Evolutionary conservation across 2,888 invertebrate genomes (phyloP), one percentile per base, ranked within the genome.

Genomic region (Lasius fuliginosus): DNA sequence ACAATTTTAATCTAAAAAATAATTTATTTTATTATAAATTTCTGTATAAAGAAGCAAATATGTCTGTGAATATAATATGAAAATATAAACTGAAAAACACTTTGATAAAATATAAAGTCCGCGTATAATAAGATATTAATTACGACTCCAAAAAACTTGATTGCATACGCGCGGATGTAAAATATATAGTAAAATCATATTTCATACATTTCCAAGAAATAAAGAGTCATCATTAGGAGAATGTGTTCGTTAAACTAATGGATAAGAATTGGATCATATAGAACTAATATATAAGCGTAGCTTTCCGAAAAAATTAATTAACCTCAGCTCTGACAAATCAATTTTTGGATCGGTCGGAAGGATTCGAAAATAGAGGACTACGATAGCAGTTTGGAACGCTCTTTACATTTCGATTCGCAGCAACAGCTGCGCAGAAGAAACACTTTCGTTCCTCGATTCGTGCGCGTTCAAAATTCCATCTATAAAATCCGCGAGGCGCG

Each of bases 401-500:
- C 18, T 15, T 23, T 30, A 53, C 4, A 42, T 27, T 18, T 42
- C 4, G 23, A 68, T 30, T 15, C n/a, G n/a, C 15, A 67, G 5
- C 12, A 56, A 15, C 36, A 56, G 15, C 30, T 42, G 15, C 15
- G 18, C 42, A 60, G 23, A 79, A 42, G 6, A 36, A 9, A 30
- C 30, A 30, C 9, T 36, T 36, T 42, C 23, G 0, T n/a, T 53
- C 6, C 33, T 15, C 18, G n/a, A 58, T 8, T 42, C 33, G 68
- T 18, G 6, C 69, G 12, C 18, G 23, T 60, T 33, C 2, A 3
- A 49, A 60, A 62, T 60, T 71, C 18, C 36, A 15, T 4, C n/a
- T 71, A 8, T 33, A 60, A 69, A 79, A 12, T 18, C 23, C 33
- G 30, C 58, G 79, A 46, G 15, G 12, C 23, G 30, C 69, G 23